Conservation (phyloP, 1,140 invertebrate genomes). For the Atta texana region DNA sequence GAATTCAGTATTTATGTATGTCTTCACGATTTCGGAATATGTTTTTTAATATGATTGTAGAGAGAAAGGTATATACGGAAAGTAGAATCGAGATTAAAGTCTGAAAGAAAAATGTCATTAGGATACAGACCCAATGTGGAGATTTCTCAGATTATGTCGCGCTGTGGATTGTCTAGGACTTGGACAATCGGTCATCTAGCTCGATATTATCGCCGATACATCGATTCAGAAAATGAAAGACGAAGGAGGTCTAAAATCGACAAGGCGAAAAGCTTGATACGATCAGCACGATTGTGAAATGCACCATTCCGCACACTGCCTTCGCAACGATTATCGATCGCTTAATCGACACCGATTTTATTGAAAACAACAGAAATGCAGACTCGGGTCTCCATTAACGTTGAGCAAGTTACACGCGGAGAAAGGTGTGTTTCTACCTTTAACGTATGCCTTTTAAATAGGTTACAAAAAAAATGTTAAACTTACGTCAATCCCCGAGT, state of each 20-base stretch:
- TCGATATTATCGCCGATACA: constrained; percentile 52
- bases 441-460: constrained; percentile 12
- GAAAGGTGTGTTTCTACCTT: background rate
- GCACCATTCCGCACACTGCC: background rate
- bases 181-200: constrained; percentile 38
- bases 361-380: constrained; percentile 27
- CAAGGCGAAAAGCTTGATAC: constrained; percentile 39
- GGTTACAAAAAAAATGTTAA: constrained; percentile 1
- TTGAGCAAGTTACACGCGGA: background rate
- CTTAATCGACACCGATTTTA: constrained; percentile 52
- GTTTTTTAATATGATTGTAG: background rate
- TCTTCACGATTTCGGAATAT: no score
- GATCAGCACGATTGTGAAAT: constrained; percentile 1
- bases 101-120: background rate
- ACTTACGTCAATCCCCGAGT: background rate
- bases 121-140: background rate
- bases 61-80: background rate
- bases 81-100: background rate
- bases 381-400: background rate
- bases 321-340: constrained; percentile 33
- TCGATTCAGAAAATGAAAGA: constrained; percentile 34
- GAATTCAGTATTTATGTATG: background rate
- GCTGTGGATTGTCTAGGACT: background rate
- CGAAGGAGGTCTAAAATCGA: constrained; percentile 23
- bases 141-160: background rate